A percentile compares a stretch with the other conserved stretches of the same genome.
Conservation (phyloP, 2,113 vertebrate genomes). For the Elachura formosa region DNA sequence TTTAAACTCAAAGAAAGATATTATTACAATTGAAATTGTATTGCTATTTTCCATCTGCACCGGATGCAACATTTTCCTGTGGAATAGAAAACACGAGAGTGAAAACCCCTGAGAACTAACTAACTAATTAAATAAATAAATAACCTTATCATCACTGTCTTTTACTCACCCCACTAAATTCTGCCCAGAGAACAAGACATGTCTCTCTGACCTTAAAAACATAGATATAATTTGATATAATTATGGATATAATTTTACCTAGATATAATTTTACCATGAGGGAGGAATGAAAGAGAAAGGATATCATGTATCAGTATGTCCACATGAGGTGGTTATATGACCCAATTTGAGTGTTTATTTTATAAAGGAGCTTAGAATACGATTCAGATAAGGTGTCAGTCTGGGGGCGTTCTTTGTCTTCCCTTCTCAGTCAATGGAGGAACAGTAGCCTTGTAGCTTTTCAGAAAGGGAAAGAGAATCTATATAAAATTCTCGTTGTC, state of each 20-base stretch:
- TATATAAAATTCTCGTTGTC: not conserved
- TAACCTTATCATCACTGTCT: not conserved
- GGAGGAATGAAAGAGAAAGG: not conserved
- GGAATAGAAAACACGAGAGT: not conserved
- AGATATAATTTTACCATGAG: not conserved
- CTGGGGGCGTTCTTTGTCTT: not conserved
- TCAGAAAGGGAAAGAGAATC: not conserved
- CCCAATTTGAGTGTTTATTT: not conserved
- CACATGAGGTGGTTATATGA: not conserved
- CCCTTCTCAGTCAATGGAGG: not conserved
- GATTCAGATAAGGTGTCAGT: not conserved
- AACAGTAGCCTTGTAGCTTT: not conserved
- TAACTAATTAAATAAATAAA: not conserved
- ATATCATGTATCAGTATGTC: not conserved
- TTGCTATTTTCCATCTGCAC: not conserved
- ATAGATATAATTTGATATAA: no score
- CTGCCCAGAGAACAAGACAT: not conserved
- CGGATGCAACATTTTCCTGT: not conserved
- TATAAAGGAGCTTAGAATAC: not conserved
- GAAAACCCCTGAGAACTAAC: not conserved
- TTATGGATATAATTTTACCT: no score
- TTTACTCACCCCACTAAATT: not conserved
- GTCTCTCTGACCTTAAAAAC: not conserved
- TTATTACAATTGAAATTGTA: not conserved
- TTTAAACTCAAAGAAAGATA: slow-evolving; percentile 2